A percentile compares a stretch with the other conserved stretches of the same genome.
Conservation (phyloP, 2,113 vertebrate genomes). For the sheep (Ovis aries) region ARS-UI_Ramb_v3.0 NC_056067.1:11818001-11818500, state of each 20-base stretch:
- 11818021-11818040: fast-evolving
- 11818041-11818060: not conserved
- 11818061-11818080: not conserved
- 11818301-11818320: not conserved
- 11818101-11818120: not conserved
- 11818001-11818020: not conserved
- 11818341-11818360: not conserved
- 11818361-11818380: not conserved
- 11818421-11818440: fast-evolving
- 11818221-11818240: not conserved
- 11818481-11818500: not conserved
- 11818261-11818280: not conserved
- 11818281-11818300: not conserved
- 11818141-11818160: not conserved
- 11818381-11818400: not conserved
- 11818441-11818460: not conserved
- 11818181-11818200: not conserved
- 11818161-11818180: not conserved
- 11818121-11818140: not conserved
- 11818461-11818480: fast-evolving
- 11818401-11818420: not conserved
- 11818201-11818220: not conserved
- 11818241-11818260: not conserved
- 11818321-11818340: not conserved
- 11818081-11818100: fast-evolving